phyloP scores from a whole-genome alignment of 23 tunicate genomes.

The Ascidia mentula region DNA sequence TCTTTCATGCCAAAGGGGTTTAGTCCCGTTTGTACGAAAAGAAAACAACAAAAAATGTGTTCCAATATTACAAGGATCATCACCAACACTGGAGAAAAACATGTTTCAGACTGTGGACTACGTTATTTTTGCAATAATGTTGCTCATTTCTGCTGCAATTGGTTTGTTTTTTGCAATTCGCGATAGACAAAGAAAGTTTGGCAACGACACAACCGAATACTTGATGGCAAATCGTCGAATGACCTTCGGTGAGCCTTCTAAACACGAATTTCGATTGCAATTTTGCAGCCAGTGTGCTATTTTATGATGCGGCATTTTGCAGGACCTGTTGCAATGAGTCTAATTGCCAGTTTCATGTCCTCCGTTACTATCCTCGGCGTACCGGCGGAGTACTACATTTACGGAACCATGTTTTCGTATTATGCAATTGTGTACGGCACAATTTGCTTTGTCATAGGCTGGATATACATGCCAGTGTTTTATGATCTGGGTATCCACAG shows the following conservation, averaged over 20 bases:
- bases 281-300: background rate
- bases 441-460: slow-evolving; percentile 58
- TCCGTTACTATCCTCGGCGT: slow-evolving; percentile 86
- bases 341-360: slow-evolving; percentile 94
- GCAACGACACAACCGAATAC: slow-evolving; percentile 33
- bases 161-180: slow-evolving; percentile 63
- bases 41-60: too few relatives aligned
- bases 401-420: slow-evolving; percentile 95
- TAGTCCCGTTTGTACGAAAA: too few relatives aligned
- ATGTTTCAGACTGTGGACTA: slow-evolving; percentile 20
- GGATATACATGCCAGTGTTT: slow-evolving; percentile 88
- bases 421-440: slow-evolving; percentile 47
- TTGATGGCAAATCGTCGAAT: slow-evolving; percentile 44
- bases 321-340: slow-evolving; percentile 90
- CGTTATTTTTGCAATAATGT: slow-evolving; percentile 57
- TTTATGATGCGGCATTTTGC: background rate
- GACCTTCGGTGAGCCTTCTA: slow-evolving; percentile 4
- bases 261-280: too few relatives aligned
- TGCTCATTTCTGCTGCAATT: slow-evolving; percentile 39
- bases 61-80: too few relatives aligned
- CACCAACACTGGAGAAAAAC: too few relatives aligned
- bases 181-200: slow-evolving; percentile 46
- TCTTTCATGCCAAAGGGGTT: too few relatives aligned
- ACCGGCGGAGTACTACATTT: slow-evolving; percentile 85
- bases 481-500: slow-evolving; percentile 76